These are phyloP conservation scores for Glyphotaelius pellucidus DNA, from an alignment of 2,888 invertebrate genomes.

Conservation along the genomic window DNA sequence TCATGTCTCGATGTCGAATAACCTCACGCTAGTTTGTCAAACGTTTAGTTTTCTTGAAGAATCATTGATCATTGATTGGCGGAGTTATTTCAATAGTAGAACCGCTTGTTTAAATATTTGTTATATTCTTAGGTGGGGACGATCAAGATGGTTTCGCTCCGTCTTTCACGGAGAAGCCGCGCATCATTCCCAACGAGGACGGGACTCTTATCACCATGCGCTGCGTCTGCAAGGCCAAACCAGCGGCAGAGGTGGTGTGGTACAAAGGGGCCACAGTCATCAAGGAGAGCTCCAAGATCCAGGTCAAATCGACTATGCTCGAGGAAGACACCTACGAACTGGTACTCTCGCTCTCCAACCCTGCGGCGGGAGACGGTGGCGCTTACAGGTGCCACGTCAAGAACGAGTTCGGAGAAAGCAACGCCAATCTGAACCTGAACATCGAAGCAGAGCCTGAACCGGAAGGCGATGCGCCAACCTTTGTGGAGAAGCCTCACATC, in stretches of 20 bases:
- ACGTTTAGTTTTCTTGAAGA: background rate
- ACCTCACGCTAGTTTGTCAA: background rate
- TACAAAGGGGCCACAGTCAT: constrained; percentile 92
- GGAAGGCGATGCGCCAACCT: constrained; percentile 95
- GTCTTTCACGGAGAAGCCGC: constrained; percentile 98
- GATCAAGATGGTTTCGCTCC: constrained; percentile 96
- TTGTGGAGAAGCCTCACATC: constrained; percentile 93
- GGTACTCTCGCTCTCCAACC: constrained; percentile 80
- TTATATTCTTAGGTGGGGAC: constrained; percentile 85
- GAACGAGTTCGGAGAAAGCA: constrained; percentile 97
- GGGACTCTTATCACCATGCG: constrained; percentile 98
- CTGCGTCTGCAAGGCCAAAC: constrained; percentile 96
- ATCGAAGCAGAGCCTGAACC: constrained; percentile 98
- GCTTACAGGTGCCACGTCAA: constrained; percentile 92
- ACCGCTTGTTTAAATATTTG: background rate
- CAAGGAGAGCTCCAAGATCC: constrained; percentile 90
- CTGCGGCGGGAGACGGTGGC: constrained; percentile 78
- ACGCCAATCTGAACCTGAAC: constrained; percentile 96
- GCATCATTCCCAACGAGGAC: constrained; percentile 98
- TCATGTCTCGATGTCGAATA: background rate
- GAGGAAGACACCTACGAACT: constrained; percentile 93
- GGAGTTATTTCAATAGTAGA: background rate
- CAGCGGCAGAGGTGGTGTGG: constrained; percentile 97
- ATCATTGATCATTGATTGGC: background rate
- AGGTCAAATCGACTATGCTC: constrained; percentile 83